Evolutionary conservation across 2,888 invertebrate species (phyloP).

Genomic region (Philaethria dido): DNA sequence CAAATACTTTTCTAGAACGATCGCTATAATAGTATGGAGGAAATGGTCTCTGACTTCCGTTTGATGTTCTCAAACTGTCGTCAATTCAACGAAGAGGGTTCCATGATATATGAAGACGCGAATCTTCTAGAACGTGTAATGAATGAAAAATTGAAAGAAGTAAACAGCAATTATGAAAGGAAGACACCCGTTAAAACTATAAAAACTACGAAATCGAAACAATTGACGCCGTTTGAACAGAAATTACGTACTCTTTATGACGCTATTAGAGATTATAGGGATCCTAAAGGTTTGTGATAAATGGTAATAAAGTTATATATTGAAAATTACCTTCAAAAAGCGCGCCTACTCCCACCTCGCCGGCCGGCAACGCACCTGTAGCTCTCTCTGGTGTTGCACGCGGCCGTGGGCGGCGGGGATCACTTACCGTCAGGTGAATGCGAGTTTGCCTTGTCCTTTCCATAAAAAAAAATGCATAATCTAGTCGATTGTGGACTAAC

Average conservation of each 20-base stretch:
- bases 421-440: too few species aligned
- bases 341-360: too few species aligned
- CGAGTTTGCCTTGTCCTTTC: too few species aligned
- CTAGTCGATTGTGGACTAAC: too few species aligned
- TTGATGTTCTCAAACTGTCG: conserved; percentile 99
- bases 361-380: too few species aligned
- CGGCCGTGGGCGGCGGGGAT: too few species aligned
- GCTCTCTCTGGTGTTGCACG: too few species aligned
- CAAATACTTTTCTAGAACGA: conserved; percentile 85
- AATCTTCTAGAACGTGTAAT: conserved; percentile 93
- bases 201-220: conserved; percentile 70
- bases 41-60: conserved; percentile 92
- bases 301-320: not conserved
- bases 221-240: conserved; percentile 86
- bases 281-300: conserved; percentile 71
- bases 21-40: conserved; percentile 92
- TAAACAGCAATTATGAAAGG: conserved; percentile 84
- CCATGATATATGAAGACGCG: conserved; percentile 97
- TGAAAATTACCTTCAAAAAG: too few species aligned
- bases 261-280: conserved; percentile 93
- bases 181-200: conserved; percentile 81
- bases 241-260: conserved; percentile 94
- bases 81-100: conserved; percentile 97
- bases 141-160: conserved; percentile 91
- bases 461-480: too few species aligned